Evolutionary conservation across 1,140 invertebrate species (phyloP).

Genomic region (Drosophila saltans): DNA sequence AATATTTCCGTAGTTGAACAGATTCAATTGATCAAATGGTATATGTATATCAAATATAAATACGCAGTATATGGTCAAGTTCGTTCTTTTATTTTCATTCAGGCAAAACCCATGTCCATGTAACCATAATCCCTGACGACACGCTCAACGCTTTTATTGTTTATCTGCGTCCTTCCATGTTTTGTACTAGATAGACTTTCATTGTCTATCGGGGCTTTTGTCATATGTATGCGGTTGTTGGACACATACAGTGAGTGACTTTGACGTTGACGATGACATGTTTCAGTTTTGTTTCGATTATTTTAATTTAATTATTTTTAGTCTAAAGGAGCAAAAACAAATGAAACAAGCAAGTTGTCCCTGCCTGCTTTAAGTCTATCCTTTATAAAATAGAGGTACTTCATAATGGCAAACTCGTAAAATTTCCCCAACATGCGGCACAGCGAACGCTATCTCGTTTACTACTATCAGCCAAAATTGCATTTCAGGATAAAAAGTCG

Average conservation of each 20-base stretch:
- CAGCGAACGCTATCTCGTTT: too few species aligned
- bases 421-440: too few species aligned
- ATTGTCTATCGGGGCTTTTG: conserved; percentile 17
- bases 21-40: too few species aligned
- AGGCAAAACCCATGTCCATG: conserved; percentile 15
- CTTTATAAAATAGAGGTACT: too few species aligned
- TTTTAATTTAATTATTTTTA: conserved; percentile 74
- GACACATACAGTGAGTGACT: neutral
- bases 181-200: neutral
- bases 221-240: conserved; percentile 18
- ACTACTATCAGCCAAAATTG: too few species aligned
- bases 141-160: conserved; percentile 8
- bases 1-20: too few species aligned
- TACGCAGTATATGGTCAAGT: neutral
- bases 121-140: conserved; percentile 14
- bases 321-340: conserved; percentile 22
- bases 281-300: conserved; percentile 46
- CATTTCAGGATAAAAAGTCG: too few species aligned
- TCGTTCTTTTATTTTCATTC: neutral
- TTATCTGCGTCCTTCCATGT: neutral
- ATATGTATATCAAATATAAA: too few species aligned
- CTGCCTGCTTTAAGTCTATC: too few species aligned
- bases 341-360: too few species aligned
- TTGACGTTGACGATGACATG: conserved; percentile 33
- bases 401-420: too few species aligned